phyloP scores from a whole-genome alignment of 2,797 vertebrate genomes.

The Rostrhamus sociabilis region DNA sequence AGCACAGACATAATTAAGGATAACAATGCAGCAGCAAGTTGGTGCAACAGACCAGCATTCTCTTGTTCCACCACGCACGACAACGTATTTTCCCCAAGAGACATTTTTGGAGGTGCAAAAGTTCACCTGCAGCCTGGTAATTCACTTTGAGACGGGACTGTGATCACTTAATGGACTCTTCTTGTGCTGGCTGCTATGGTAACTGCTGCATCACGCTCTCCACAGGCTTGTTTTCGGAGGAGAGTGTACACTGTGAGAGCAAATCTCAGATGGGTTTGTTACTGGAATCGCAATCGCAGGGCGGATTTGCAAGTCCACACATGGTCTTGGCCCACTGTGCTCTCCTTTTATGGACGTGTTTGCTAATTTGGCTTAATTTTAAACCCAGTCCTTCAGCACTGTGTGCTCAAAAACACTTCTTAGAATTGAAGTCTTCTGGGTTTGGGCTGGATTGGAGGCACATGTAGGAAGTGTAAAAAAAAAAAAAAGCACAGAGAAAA shows the following conservation, averaged over 20 bases:
- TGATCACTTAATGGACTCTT: slow-evolving; percentile 55
- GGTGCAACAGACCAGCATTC: neutral
- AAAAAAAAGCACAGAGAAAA: neutral
- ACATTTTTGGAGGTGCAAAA: slow-evolving; percentile 54
- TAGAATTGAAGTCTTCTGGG: neutral
- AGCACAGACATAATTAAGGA: slow-evolving; percentile 32
- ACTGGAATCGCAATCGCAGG: slow-evolving; percentile 48
- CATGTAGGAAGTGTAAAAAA: neutral
- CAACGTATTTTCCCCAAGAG: slow-evolving; percentile 46
- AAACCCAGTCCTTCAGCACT: neutral
- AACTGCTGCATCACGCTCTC: slow-evolving; percentile 54
- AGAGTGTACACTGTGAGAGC: neutral
- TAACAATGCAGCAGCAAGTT: slow-evolving; percentile 36
- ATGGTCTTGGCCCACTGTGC: neutral
- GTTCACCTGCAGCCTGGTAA: slow-evolving; percentile 60
- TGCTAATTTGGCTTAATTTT: slow-evolving; percentile 23
- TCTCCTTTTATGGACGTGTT: slow-evolving; percentile 37
- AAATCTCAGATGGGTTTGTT: slow-evolving; percentile 45
- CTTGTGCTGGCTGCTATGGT: slow-evolving; percentile 53
- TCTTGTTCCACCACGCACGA: neutral
- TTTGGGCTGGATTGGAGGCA: neutral
- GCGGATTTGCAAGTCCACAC: slow-evolving; percentile 9
- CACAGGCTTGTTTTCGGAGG: neutral
- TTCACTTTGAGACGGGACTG: slow-evolving; percentile 41
- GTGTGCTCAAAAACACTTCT: neutral